These are phyloP conservation scores for Drosophila subquinaria DNA, from an alignment of 2,888 invertebrate genomes.

Conservation along the genomic window DNA sequence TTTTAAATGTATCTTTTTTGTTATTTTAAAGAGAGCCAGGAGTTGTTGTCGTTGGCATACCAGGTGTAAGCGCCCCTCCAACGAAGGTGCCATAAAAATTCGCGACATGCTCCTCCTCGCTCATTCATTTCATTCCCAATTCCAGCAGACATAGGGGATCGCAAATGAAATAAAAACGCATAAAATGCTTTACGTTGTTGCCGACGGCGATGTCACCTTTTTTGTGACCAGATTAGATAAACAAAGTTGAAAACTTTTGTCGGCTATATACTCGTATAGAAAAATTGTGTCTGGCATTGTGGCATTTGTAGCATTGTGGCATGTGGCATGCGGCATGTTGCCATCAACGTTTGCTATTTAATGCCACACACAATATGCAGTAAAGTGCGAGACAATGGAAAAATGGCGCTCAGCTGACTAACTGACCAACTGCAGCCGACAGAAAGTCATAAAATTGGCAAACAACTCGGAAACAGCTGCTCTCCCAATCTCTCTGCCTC, in stretches of 20 bases:
- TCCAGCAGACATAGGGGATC: conserved; percentile 1
- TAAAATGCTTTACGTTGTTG: conserved; percentile 60
- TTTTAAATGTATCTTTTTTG: conserved; percentile 54
- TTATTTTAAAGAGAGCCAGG: conserved; percentile 12
- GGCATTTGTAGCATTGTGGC: background rate
- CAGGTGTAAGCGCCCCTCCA: conserved; percentile 12
- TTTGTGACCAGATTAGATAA: conserved; percentile 69
- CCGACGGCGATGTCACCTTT: conserved; percentile 40
- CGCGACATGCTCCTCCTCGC: conserved; percentile 45
- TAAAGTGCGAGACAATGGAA: conserved; percentile 39
- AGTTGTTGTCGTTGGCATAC: background rate
- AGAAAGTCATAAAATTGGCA: conserved; percentile 71
- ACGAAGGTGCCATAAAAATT: conserved; percentile 55
- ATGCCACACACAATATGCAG: conserved; percentile 57
- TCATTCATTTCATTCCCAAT: conserved; percentile 1
- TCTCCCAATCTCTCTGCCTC: conserved; percentile 2
- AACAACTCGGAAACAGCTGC: conserved; percentile 42
- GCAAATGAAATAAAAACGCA: conserved; percentile 73
- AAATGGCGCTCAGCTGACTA: conserved; percentile 47
- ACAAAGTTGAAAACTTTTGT: conserved; percentile 54
- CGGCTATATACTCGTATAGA: conserved; percentile 14
- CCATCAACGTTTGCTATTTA: conserved; percentile 27
- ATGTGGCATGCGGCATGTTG: conserved; percentile 20
- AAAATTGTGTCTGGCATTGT: conserved; percentile 12
- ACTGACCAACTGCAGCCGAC: conserved; percentile 58